Evolutionary conservation across 1,140 invertebrate species (phyloP).

Genomic region (Pogonognathellus flavescens): DNA sequence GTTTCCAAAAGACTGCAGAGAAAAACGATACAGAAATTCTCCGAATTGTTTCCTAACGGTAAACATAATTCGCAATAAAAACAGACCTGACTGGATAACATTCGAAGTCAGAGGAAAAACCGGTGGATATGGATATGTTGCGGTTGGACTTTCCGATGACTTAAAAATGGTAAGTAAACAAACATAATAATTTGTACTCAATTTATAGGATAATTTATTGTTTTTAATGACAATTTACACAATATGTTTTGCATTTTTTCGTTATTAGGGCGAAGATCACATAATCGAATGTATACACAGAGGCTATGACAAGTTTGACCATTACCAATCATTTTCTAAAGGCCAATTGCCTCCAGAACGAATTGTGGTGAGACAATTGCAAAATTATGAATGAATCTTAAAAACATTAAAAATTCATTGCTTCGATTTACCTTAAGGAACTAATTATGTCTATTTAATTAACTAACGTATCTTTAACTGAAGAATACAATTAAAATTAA

Average conservation of each 20-base stretch:
- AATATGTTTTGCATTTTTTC: neutral
- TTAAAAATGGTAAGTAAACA: neutral
- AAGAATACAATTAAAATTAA: no score
- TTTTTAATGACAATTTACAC: neutral
- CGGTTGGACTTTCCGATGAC: slow-evolving; percentile 23
- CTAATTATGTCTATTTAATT: no score
- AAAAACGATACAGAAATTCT: neutral
- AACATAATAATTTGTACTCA: neutral
- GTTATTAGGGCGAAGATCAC: slow-evolving; percentile 2
- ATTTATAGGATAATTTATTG: neutral
- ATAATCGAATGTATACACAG: neutral
- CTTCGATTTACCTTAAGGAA: no score
- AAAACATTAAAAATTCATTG: no score
- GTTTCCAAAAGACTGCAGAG: neutral
- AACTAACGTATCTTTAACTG: no score
- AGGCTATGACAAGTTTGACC: neutral
- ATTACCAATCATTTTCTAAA: slow-evolving; percentile 31
- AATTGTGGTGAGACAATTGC: neutral
- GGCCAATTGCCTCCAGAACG: neutral
- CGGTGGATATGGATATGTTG: slow-evolving; percentile 17
- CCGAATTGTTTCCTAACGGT: neutral
- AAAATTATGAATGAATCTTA: no score
- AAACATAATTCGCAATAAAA: slow-evolving; percentile 2
- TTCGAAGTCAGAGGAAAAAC: slow-evolving; percentile 2
- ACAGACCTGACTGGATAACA: neutral